Conservation (phyloP, 2,113 vertebrate species). For the Gymnarchus niloticus region DNA sequence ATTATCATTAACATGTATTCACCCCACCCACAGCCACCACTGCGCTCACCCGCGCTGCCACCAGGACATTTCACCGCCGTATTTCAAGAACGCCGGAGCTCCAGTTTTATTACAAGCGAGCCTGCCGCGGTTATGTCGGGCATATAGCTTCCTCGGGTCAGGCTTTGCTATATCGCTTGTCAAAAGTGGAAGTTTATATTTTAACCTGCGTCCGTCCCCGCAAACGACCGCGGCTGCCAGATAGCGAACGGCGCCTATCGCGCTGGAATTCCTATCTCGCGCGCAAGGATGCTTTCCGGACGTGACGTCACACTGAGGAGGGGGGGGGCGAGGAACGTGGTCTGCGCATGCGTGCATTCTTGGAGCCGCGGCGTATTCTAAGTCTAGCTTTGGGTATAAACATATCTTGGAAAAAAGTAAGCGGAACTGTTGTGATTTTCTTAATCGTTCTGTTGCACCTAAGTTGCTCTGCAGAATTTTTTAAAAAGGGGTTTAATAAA, state of each 20-base stretch:
- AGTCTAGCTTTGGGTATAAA: too few species aligned
- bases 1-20: neutral
- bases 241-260: conserved; percentile 25
- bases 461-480: too few species aligned
- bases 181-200: neutral
- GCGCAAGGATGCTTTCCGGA: conserved; percentile 46
- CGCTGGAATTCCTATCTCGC: conserved; percentile 67
- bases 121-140: neutral
- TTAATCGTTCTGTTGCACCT: too few species aligned
- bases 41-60: conserved; percentile 62
- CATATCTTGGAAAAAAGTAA: too few species aligned
- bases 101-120: conserved; percentile 7
- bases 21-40: neutral
- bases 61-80: conserved; percentile 59
- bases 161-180: neutral
- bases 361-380: too few species aligned
- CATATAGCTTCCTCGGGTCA: neutral
- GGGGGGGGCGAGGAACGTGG: neutral
- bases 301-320: conserved; percentile 45
- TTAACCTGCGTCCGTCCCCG: neutral
- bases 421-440: too few species aligned
- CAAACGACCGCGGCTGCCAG: neutral
- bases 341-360: neutral
- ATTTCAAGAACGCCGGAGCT: conserved; percentile 21
- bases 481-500: too few species aligned